Base-by-base conservation (phyloP, 2,888 invertebrate species). In the Cephus nigrinus region DNA sequence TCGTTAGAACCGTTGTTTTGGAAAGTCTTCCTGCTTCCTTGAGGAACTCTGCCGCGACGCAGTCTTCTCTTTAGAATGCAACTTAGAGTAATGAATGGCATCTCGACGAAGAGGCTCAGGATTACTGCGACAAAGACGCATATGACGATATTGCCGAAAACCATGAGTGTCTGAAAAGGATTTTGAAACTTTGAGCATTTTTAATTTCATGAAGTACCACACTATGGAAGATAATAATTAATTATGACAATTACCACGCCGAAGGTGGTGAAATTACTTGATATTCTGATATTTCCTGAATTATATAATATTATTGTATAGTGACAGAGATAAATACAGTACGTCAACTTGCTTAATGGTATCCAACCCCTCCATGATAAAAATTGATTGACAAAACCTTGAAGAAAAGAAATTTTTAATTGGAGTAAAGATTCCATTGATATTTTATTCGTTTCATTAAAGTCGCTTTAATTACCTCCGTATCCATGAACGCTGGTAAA, bases 401-500 rank as follows among this genome's bases (percentile, higher is more conserved):
- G 5, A 76, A 81, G 35, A 35, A 74, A 72, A 90, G 81, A 40
- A 89, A 73, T 11, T 77, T 80, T 77, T 87, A 32, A 30, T 34
- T 11, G 23, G 23, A 55, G 0, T 23, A 23, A 55, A 12, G 31
- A 71, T 71, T 32, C 31, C 11, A 5, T 1, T 31, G 71, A 71
- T 31, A 71, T 5, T 71, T 71, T 12, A 0, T 31, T 31, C 0
- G 3, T 71, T 33, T 30, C 30, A 5, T n/a, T 1, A 9, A 55
- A 9, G 5, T 23, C 40, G 5, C 5, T 9, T 23, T 31, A 83
- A 85, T 91, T 88, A 93, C 94, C 94, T 88, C 94, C 95, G 88
- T 95, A 94, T 73, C 94, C 94, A 23, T 95, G 94, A 36, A 92
- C 91, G 83, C 95, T 95, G 0, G 94, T 93, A 75, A 95, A 92